Conservation (phyloP, 2,113 vertebrate species). For the Equus quagga region DNA sequence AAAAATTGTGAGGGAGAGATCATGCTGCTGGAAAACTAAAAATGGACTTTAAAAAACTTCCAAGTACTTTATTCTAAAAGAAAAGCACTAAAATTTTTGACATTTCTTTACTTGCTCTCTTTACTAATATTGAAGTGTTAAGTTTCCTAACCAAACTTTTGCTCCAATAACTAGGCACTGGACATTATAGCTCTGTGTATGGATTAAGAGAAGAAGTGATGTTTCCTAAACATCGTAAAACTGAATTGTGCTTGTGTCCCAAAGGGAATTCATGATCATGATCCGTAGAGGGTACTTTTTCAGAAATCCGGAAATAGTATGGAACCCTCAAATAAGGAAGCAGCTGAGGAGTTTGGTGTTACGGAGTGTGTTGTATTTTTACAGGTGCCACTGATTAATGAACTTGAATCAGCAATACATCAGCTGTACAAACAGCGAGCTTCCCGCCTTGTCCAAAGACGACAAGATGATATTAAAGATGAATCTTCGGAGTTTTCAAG, state of each 20-base stretch:
- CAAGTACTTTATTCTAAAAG: background rate
- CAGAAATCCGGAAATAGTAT: slow-evolving; percentile 83
- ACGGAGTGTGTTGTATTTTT: slow-evolving; percentile 98
- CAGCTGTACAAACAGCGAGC: slow-evolving; percentile 99
- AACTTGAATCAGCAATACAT: slow-evolving; percentile 98
- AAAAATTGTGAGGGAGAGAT: background rate
- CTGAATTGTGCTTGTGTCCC: background rate
- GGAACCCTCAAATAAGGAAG: slow-evolving; percentile 86
- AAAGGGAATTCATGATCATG: slow-evolving; percentile 26
- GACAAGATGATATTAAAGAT: slow-evolving; percentile 99
- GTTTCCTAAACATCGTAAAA: background rate
- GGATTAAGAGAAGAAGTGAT: slow-evolving; percentile 60
- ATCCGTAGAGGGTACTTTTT: slow-evolving; percentile 75
- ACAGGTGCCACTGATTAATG: slow-evolving; percentile 98
- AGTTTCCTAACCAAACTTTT: slow-evolving; percentile 59
- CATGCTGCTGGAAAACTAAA: slow-evolving; percentile 35
- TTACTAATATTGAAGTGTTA: background rate
- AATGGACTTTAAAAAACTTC: background rate
- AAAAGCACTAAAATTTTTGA: background rate
- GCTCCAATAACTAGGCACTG: slow-evolving; percentile 52
- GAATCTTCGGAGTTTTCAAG: slow-evolving; percentile 99
- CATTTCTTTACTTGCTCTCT: slow-evolving; percentile 38
- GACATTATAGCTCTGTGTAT: background rate
- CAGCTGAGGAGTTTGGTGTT: slow-evolving; percentile 89
- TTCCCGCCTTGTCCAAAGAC: slow-evolving; percentile 99